Evolutionary conservation across 2,113 vertebrate genomes (phyloP), one percentile per base, ranked within the genome.

Genomic region (Micronycteris hirsuta): DNA sequence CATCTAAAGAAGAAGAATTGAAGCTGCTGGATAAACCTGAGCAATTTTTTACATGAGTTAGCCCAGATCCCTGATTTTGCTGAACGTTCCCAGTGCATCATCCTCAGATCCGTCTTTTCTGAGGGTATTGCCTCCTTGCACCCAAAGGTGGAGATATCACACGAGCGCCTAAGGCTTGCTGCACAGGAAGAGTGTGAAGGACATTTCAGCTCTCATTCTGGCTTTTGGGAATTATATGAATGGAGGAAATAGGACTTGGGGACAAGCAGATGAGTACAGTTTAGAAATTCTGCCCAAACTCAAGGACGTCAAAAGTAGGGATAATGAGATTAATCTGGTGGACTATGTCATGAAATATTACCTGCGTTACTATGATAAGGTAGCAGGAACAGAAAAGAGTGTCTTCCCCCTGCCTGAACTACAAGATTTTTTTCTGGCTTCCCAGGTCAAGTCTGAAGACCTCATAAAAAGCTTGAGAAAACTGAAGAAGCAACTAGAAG

Each of bases 201-300:
- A 99, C 65, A 98, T 99, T 74, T 97, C 99, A 80, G 99, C 99
- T 47, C 98, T 99, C 49, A 98, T 99, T 97, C 98, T 99, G 97
- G 99, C 99, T 74, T 99, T 99, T 97, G 99, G 99, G 97, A 99
- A 99, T 98, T 99, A 99, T 16, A 99, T 99, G 99, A 99, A 99
- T 0, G 99, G 99, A 45, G 99, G 99, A 45, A 99, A 99, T 95
- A 98, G 99, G 91, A 99, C 99, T 22, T 98, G 99, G 98, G 99
- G 99, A 80, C 99, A 99, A 98, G 99, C 99, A 49, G 99, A 99
- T 97, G 99, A 99, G 89, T 99, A 99, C 96, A 99, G 99, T 86
- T 98, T 99, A 95, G 99, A 99, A 98, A 99, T 99, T 97, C 99
- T 99, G 47, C 99, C 99, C 80, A 99, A 99, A 98, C 98, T 99